These are phyloP conservation scores for Eupsilia transversa DNA, from an alignment of 2,888 invertebrate species.

Conservation along the genomic window DNA sequence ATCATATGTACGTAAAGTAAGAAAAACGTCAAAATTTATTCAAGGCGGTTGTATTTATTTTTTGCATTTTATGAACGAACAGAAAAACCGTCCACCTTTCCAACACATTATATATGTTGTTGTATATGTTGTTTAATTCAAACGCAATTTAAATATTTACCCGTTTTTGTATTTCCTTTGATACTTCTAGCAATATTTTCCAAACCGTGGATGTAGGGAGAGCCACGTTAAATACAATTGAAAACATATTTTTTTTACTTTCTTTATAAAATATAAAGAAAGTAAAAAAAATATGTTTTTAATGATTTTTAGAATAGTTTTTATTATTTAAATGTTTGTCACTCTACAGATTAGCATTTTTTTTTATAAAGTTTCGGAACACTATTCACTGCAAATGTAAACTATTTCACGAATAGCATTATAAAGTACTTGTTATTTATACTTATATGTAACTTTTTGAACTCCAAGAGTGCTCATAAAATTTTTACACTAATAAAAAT, in stretches of 20 bases:
- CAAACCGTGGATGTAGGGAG: background rate
- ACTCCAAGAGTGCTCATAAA: background rate
- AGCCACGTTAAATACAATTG: background rate
- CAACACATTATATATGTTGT: background rate
- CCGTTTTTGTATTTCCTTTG: background rate
- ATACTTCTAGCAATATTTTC: background rate
- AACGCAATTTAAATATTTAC: background rate
- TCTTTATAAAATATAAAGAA: too few relatives aligned
- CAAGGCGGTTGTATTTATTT: background rate
- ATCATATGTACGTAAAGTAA: background rate
- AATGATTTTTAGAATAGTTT: background rate
- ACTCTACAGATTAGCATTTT: background rate
- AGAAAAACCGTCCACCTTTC: background rate
- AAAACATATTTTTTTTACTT: background rate
- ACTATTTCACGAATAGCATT: background rate
- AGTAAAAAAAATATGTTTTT: too few relatives aligned
- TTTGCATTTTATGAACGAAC: background rate
- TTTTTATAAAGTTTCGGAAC: background rate
- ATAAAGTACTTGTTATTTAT: background rate
- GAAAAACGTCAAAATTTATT: background rate
- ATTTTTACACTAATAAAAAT: background rate
- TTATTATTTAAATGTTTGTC: background rate
- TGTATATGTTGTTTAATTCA: background rate
- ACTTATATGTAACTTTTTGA: background rate
- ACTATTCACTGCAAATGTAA: background rate